A percentile compares a stretch with the other conserved stretches of the same genome.
These are phyloP conservation scores for Perca fluviatilis DNA, from an alignment of 2,113 vertebrate genomes.

Conservation along the genomic window DNA sequence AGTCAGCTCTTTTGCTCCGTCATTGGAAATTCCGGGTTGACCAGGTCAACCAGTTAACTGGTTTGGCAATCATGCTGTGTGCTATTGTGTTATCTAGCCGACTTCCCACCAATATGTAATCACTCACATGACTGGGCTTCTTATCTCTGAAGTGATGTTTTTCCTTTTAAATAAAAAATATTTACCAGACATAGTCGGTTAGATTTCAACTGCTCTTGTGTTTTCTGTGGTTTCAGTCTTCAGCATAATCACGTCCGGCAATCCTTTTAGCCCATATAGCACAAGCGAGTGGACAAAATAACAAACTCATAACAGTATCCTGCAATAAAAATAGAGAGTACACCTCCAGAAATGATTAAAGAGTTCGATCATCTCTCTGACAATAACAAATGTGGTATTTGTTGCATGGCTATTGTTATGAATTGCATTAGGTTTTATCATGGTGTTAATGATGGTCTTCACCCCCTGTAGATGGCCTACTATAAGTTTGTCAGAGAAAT, in stretches of 20 bases:
- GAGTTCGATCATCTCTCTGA: background rate
- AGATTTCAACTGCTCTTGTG: constrained; percentile 13
- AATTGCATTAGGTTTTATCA: background rate
- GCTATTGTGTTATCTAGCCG: constrained; percentile 30
- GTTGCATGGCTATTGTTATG: background rate
- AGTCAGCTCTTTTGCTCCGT: background rate
- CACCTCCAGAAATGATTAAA: background rate
- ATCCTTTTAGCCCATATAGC: constrained; percentile 2
- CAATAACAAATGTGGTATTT: background rate
- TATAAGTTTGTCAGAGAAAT: background rate
- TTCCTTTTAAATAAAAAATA: constrained; percentile 32
- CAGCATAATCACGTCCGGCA: background rate
- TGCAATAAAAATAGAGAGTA: constrained; percentile 2
- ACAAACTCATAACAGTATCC: background rate
- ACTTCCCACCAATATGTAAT: constrained; percentile 29
- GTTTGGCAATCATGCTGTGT: background rate
- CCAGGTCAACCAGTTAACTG: constrained; percentile 17
- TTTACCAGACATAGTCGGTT: constrained; percentile 23
- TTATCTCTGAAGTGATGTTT: constrained; percentile 38
- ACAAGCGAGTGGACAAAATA: background rate
- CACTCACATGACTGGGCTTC: constrained; percentile 18
- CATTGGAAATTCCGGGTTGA: constrained; percentile 29
- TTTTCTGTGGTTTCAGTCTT: constrained; percentile 15
- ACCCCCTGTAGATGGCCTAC: background rate
- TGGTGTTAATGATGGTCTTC: background rate